phyloP scores from a whole-genome alignment of 2,888 invertebrate genomes.

The Rhamphomyia laevipes region DNA sequence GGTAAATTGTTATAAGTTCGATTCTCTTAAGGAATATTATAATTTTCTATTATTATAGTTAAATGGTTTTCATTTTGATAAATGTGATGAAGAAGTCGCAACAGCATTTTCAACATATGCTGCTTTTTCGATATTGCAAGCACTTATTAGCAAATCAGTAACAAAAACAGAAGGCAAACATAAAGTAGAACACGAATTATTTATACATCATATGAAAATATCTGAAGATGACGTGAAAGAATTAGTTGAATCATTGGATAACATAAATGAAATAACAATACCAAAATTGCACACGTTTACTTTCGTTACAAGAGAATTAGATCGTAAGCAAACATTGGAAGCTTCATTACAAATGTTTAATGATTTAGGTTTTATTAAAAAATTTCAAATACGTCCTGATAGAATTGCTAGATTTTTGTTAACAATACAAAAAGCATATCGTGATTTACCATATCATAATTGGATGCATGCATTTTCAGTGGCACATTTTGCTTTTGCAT shows the following conservation, averaged over 20 bases:
- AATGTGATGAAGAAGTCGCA: slow-evolving; percentile 18
- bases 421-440: slow-evolving; percentile 66
- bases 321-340: slow-evolving; percentile 41
- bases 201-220: slow-evolving; percentile 68
- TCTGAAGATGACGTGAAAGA: slow-evolving; percentile 10
- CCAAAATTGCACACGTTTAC: slow-evolving; percentile 40
- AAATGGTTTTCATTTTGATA: slow-evolving; percentile 18
- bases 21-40: slow-evolving; percentile 20
- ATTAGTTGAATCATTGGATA: slow-evolving; percentile 6
- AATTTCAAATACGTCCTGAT: slow-evolving; percentile 53
- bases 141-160: slow-evolving; percentile 60
- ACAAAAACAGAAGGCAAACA: slow-evolving; percentile 65
- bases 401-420: slow-evolving; percentile 59
- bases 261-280: slow-evolving; percentile 3
- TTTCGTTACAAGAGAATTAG: slow-evolving; percentile 46
- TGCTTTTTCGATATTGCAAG: slow-evolving; percentile 67
- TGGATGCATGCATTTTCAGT: slow-evolving; percentile 79
- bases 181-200: slow-evolving; percentile 65
- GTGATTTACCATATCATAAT: slow-evolving; percentile 73
- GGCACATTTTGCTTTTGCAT: slow-evolving; percentile 68
- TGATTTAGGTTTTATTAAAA: slow-evolving; percentile 44
- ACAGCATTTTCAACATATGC: slow-evolving; percentile 35
- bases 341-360: slow-evolving; percentile 51
- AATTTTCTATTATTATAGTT: too few species aligned
- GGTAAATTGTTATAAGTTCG: slow-evolving; percentile 14